Evolutionary conservation across 2,888 invertebrate species (phyloP).

Genomic region (Neoitamus cyanurus): DNA sequence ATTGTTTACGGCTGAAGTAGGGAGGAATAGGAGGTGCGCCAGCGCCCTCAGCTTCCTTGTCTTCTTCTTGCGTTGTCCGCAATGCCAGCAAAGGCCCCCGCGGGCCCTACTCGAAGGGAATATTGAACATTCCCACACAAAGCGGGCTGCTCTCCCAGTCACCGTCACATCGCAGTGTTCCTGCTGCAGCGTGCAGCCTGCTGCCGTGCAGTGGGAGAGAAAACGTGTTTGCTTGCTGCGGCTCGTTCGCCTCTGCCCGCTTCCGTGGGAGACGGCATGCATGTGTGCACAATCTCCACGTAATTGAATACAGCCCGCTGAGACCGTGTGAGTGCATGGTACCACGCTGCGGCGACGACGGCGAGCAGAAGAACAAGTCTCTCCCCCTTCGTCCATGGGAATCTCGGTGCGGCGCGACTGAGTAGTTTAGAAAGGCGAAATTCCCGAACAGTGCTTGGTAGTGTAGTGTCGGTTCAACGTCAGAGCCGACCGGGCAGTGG

Average conservation of each 20-base stretch:
- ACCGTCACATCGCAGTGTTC: not conserved
- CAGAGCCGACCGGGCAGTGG: conserved; percentile 58
- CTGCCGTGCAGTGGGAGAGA: not conserved
- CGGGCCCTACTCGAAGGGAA: no score
- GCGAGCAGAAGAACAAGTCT: not conserved
- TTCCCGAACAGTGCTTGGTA: conserved; percentile 58
- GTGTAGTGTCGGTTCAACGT: conserved; percentile 66
- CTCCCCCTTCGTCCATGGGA: not conserved
- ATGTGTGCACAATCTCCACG: not conserved
- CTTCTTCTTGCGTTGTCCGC: not conserved
- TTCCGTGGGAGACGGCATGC: not conserved
- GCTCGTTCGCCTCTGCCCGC: not conserved
- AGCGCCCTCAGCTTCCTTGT: not conserved
- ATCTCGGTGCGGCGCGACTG: not conserved
- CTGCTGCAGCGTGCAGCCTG: not conserved
- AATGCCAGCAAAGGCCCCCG: no score
- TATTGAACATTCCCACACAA: no score
- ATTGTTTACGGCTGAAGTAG: not conserved
- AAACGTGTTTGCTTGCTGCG: not conserved
- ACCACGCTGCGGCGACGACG: not conserved
- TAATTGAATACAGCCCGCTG: not conserved
- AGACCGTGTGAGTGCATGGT: not conserved
- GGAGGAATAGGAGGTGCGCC: conserved; percentile 17
- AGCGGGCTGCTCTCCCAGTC: not conserved
- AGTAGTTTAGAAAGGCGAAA: conserved; percentile 59